Base-by-base conservation (phyloP, 2,113 vertebrate genomes). In the Vicugna pacos region DNA sequence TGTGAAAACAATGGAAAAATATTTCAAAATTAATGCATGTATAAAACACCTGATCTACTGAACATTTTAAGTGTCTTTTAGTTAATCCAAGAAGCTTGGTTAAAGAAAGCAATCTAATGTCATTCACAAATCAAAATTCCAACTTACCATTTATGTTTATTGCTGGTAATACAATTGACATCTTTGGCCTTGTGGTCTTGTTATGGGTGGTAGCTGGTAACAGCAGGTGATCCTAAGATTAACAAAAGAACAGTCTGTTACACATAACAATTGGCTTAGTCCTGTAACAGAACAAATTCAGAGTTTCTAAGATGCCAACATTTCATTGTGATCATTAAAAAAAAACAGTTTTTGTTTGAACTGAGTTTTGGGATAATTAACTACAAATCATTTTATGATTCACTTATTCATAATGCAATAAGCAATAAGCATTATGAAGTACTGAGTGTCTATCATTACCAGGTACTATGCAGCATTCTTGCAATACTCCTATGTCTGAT, bases 161-260 rank as follows among this genome's bases (percentile, higher is more conserved):
- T 86, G 99, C 99, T 96, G 99, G 99, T 97, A 99, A 97, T 83
- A 99, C 98, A 97, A 99, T 97, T 26, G 99, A 99, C 99, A 99
- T 99, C 98, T 99, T 99, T 84, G 99, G 99, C 95, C 99, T 99
- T 77, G 99, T 99, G 96, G 99, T 99, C 99, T 99, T 99, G 98
- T 99, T 99, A 98, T 99, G 99, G 95, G 98, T 99, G 67, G 99
- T 99, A 95, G 99, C 99, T 97, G 99, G 99, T 98, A 99, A 96
- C 14, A 99, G 98, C 75, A 99, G 99, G 98, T 99, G 99, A 98
- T 99, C 99, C 99, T 99, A 98, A 89, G 98, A 99, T 98, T 24
- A 50, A 95, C 19, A 98, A 46, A 87, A 87, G 80, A 96, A 97
- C 88, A 91, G 93, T 58, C 28, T 87, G 84, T 98, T 98, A 98